Evolutionary conservation across 92 coral and sea anemone genomes (phyloP), one percentile per base, ranked within the genome.

Genomic region (Parazoanthus darwini): DNA sequence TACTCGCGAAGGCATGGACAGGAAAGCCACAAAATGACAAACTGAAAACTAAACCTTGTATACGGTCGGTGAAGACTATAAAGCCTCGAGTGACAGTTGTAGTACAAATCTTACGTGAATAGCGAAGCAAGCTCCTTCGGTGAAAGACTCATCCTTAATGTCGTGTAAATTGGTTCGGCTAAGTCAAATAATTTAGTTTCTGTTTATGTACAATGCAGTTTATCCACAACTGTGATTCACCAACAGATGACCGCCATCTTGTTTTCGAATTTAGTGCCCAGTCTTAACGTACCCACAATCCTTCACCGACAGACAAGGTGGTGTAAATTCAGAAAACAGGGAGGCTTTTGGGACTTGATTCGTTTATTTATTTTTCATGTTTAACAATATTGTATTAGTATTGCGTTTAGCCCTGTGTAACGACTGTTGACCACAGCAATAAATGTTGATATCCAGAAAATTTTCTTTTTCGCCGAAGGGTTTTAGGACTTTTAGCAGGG

Each of bases 191-290:
- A 36, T 35, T 14, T 35, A 74, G 20, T 35, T 58, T 58, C 6
- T 1, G 25, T 11, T 54, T 63, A 23, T 23, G 70, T 18, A 1
- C 8, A 5, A 22, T 63, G 1, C 0, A 63, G 70, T 63, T 63
- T 58, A 58, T 58, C 66, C 23, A 37, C 77, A 74, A 38, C 18
- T 74, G 33, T 74, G 44, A 35, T 20, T 8, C 25, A 37, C 8
- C 80, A 5, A 76, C 54, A 76, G 70, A 37, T 36, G 43, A 22
- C 80, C 80, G 54, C 80, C 80, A 76, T 76, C 48, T 76, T 76
- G 50, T 38, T 76, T 37, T 63, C 25, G 70, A 63, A 3, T 76
- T 76, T 37, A 13, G 46, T 76, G 35, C 80, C 80, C 80, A 76
- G 70, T 63, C 70, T 23, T 63, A 63, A 20, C 20, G 59, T 54